phyloP scores from a whole-genome alignment of 2,888 invertebrate species.

The Zygogramma bicolorata region DNA sequence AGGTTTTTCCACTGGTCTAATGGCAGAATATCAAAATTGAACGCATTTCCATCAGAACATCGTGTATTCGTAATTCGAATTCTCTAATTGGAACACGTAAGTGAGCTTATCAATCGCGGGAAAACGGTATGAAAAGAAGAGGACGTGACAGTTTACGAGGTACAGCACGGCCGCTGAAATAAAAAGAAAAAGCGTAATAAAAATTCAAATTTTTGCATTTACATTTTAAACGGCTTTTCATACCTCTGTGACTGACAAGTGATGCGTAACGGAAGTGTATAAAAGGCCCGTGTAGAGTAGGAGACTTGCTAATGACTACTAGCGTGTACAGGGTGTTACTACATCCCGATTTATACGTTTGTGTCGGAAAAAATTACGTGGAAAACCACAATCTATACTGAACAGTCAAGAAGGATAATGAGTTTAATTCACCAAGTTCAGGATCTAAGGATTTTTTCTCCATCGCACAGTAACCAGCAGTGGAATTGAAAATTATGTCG shows the following conservation, averaged over 20 bases:
- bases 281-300: background rate
- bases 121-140: slow-evolving; percentile 28
- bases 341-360: background rate
- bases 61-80: background rate
- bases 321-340: background rate
- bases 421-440: no score
- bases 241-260: slow-evolving; percentile 32
- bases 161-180: slow-evolving; percentile 35
- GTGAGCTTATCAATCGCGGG: slow-evolving; percentile 23
- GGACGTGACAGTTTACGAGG: slow-evolving; percentile 30
- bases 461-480: no score
- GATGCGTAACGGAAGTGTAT: slow-evolving; percentile 26
- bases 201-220: slow-evolving; percentile 66
- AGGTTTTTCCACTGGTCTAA: no score
- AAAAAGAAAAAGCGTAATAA: slow-evolving; percentile 58
- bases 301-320: background rate
- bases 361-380: no score
- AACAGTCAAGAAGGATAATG: no score
- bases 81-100: slow-evolving; percentile 21
- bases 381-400: no score
- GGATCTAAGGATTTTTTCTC: no score
- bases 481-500: no score
- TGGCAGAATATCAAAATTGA: no score
- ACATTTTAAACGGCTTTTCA: slow-evolving; percentile 66
- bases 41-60: background rate